A percentile compares a stretch with the other conserved stretches of the same genome.
These are phyloP conservation scores for Thelaira solivaga DNA, from an alignment of 2,888 invertebrate genomes.

Conservation along the genomic window DNA sequence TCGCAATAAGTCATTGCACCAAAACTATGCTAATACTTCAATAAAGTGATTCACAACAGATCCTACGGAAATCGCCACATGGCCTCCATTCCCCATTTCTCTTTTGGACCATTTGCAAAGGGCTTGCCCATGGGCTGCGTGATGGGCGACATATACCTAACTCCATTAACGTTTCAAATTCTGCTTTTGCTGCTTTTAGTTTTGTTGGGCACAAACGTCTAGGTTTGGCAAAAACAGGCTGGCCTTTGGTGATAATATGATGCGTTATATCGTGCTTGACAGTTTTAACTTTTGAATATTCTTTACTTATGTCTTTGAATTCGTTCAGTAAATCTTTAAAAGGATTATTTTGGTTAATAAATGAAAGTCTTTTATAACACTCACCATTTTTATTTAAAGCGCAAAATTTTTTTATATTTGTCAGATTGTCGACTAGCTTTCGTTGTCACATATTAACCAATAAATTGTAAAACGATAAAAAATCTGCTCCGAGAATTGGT, in stretches of 20 bases:
- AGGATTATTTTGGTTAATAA: slow-evolving; percentile 30
- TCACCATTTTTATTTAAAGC: not conserved
- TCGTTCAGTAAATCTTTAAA: slow-evolving; percentile 37
- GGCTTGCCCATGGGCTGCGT: slow-evolving; percentile 65
- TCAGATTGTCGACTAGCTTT: slow-evolving; percentile 35
- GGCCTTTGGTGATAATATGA: slow-evolving; percentile 51
- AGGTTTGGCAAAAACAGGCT: slow-evolving; percentile 41
- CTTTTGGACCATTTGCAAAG: slow-evolving; percentile 68
- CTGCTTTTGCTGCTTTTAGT: slow-evolving; percentile 39
- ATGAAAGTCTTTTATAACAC: slow-evolving; percentile 21
- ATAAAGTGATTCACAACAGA: too few species aligned
- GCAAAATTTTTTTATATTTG: not conserved
- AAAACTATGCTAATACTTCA: too few species aligned
- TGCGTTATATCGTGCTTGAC: slow-evolving; percentile 8
- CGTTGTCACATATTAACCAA: slow-evolving; percentile 24
- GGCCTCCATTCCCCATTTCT: slow-evolving; percentile 31
- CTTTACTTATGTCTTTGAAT: too few species aligned
- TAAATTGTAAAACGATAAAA: slow-evolving; percentile 4
- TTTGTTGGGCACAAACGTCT: too few species aligned
- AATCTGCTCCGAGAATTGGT: too few species aligned
- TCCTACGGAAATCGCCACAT: slow-evolving; percentile 18
- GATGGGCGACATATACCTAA: slow-evolving; percentile 75
- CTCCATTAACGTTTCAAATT: slow-evolving; percentile 62
- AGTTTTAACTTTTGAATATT: not conserved
- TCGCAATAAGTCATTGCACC: too few species aligned